Evolutionary conservation across 2,797 vertebrate species (phyloP), one percentile per base, ranked within the genome.

Genomic region (Coluber constrictor): DNA sequence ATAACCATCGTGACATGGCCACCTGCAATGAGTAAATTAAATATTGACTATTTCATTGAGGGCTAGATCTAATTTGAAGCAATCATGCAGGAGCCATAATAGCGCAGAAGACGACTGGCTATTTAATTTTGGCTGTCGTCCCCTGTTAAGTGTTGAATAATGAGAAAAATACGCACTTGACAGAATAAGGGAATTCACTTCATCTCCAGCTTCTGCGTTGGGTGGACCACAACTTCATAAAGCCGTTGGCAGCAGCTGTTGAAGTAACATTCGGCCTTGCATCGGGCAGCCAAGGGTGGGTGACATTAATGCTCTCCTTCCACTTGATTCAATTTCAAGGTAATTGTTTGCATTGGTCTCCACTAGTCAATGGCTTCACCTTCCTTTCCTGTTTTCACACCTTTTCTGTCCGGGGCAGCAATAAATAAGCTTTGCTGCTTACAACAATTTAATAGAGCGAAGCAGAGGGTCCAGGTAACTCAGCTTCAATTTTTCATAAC

Each of bases 11-110:
- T 96, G 97, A 93, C 97, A 97, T 97, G 87, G 32, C 97, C 98
- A 97, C 98, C 97, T 97, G 97, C 98, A 97, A 97, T 94, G 97
- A 97, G 97, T 97, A 98, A 98, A 98, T 98, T 98, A 98, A 98
- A 98, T 98, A 98, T 98, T 97, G 98, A 98, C 97, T 91, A 88
- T 97, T 95, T 96, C 97, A 98, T 98, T 98, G 98, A 98, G 97
- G 96, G 91, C 95, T 97, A 96, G 97, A 98, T 98, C 98, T 98
- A 97, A 98, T 98, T 98, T 97, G 97, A 98, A 97, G 97, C 96
- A 97, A 97, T 98, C 97, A 97, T 94, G 96, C 97, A 96, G 96
- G 96, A 97, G 96, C 96, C 61, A 88, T 97, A 97, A 97, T 96
- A 97, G 96, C 7, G 11, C 95, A 94, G 96, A 96, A 93, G 96